Percentiles rank a stretch among this genome's conserved stretches.
These are phyloP conservation scores for Penaeus japonicus DNA, from an alignment of 1,140 invertebrate genomes.

Conservation along the genomic window DNA sequence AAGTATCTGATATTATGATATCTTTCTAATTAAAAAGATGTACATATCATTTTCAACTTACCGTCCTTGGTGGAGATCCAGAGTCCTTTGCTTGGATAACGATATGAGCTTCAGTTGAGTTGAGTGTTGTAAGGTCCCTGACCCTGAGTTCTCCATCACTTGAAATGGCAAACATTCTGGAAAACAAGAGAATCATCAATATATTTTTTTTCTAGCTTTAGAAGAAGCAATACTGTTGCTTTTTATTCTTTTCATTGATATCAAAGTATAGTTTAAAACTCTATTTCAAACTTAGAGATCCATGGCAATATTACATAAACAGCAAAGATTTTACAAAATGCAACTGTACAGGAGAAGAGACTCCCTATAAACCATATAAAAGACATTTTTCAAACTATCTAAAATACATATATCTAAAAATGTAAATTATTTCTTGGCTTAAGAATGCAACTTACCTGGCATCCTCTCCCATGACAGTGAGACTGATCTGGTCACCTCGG, in stretches of 20 bases:
- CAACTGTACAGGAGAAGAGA: too few relatives aligned
- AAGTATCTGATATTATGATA: too few relatives aligned
- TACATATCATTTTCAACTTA: conserved; percentile 56
- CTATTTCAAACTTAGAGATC: too few relatives aligned
- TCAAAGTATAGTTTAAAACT: too few relatives aligned
- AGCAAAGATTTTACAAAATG: too few relatives aligned
- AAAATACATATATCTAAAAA: too few relatives aligned
- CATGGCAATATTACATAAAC: too few relatives aligned
- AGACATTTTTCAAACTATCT: too few relatives aligned
- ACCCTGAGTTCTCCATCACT: conserved; percentile 67
- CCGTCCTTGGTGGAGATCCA: conserved; percentile 76
- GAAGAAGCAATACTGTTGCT: neutral
- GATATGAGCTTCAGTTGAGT: conserved; percentile 73
- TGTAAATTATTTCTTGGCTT: too few relatives aligned
- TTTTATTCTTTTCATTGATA: neutral
- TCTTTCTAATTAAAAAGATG: too few relatives aligned
- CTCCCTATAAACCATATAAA: too few relatives aligned
- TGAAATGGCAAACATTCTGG: conserved; percentile 68
- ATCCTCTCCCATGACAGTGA: conserved; percentile 77
- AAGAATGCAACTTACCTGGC: conserved; percentile 67
- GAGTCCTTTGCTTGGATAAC: conserved; percentile 83
- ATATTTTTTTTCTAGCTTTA: neutral
- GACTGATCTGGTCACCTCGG: conserved; percentile 74
- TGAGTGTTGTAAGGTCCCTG: conserved; percentile 64
- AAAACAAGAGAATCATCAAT: conserved; percentile 11